Percentiles rank a stretch among this genome's conserved stretches.
phyloP scores from a whole-genome alignment of 1,140 invertebrate species.

The Pissodes strobi region DNA sequence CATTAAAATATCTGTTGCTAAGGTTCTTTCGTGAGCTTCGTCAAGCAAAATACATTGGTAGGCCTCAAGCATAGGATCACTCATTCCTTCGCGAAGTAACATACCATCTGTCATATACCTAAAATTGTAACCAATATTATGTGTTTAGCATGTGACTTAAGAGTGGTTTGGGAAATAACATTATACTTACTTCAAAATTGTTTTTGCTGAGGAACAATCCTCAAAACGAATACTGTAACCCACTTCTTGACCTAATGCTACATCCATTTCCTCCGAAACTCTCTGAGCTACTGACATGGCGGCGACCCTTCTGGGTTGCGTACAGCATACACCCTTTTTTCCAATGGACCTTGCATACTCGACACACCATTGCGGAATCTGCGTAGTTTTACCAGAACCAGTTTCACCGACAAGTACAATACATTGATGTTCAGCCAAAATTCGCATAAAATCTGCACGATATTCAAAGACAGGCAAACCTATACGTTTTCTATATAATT shows the following conservation, averaged over 20 bases:
- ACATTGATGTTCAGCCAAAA: conserved; percentile 86
- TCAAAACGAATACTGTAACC: conserved; percentile 99
- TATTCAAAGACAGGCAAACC: conserved; percentile 98
- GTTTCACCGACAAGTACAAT: conserved; percentile 96
- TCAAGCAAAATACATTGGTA: conserved; percentile 97
- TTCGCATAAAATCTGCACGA: conserved; percentile 91
- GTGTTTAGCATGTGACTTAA: no score
- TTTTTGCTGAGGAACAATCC: conserved; percentile 95
- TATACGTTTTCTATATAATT: conserved; percentile 85
- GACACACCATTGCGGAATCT: conserved; percentile 91
- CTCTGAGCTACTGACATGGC: conserved; percentile 98
- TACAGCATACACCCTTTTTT: conserved; percentile 91
- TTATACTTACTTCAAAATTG: conserved; percentile 69
- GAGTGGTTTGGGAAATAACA: no score
- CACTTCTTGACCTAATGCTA: conserved; percentile 91
- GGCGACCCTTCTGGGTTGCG: conserved; percentile 95
- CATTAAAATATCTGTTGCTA: conserved; percentile 99
- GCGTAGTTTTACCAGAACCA: conserved; percentile 97
- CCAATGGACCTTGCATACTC: conserved; percentile 80
- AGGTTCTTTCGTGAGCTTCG: conserved; percentile 98
- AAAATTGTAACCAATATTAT: conserved; percentile 30
- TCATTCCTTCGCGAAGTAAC: conserved; percentile 98
- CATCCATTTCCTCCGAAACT: conserved; percentile 99
- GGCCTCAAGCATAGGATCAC: conserved; percentile 94
- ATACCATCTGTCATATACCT: conserved; percentile 99